Percentiles rank a stretch among this genome's conserved stretches.
phyloP scores from a whole-genome alignment of 1,140 invertebrate genomes.

The Bombus vancouverensis region DNA sequence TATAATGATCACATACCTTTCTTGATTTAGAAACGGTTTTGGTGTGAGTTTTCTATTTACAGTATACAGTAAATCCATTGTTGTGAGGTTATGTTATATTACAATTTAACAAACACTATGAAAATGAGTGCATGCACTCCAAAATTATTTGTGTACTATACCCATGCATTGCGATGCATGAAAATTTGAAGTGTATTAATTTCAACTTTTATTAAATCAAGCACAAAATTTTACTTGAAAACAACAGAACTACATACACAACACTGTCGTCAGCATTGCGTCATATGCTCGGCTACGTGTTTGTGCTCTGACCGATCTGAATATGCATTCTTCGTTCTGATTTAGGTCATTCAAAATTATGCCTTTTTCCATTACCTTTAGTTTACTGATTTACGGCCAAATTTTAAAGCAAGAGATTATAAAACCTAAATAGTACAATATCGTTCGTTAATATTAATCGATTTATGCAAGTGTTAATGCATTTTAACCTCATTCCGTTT shows the following conservation, averaged over 20 bases:
- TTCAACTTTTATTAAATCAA: not conserved
- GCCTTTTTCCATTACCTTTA: conserved; percentile 17
- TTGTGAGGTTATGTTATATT: conserved; percentile 33
- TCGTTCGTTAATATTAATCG: not conserved
- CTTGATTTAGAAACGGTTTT: conserved; percentile 82
- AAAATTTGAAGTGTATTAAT: not conserved
- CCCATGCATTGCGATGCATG: not conserved
- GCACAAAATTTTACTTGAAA: conserved; percentile 23
- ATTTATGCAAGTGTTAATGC: conserved; percentile 39
- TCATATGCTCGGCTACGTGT: conserved; percentile 23
- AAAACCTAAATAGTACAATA: conserved; percentile 9
- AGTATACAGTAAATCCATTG: conserved; percentile 84
- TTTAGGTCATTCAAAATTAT: conserved; percentile 51
- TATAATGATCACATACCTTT: conserved; percentile 77
- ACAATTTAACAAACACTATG: not conserved
- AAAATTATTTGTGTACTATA: not conserved
- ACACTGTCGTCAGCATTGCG: conserved; percentile 12
- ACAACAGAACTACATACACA: not conserved
- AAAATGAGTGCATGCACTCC: not conserved
- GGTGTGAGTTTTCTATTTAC: conserved; percentile 83
- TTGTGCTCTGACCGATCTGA: conserved; percentile 23
- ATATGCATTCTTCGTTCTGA: conserved; percentile 37
- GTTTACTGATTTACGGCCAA: not conserved
- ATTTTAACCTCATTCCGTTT: conserved; percentile 47
- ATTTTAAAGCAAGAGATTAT: not conserved